Conservation (phyloP, 2,797 vertebrate genomes). For the Esox masquinongy region DNA sequence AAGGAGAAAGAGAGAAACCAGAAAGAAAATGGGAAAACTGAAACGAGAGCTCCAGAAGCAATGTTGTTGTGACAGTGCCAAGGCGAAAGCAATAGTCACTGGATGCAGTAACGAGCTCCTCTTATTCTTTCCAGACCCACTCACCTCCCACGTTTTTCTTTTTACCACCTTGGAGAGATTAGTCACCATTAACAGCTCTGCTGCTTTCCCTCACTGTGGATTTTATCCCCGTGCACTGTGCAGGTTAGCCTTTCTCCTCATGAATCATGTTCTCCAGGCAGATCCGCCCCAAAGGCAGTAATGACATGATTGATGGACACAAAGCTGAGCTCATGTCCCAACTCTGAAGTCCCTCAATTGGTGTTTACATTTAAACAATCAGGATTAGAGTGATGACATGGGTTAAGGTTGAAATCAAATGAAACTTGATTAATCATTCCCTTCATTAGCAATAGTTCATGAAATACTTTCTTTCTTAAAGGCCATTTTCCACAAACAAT, state of each 20-base stretch:
- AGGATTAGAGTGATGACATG: too few species aligned
- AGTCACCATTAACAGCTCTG: constrained; percentile 52
- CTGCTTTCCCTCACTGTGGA: constrained; percentile 19
- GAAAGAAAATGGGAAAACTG: constrained; percentile 29
- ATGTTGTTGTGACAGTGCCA: constrained; percentile 52
- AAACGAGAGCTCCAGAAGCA: constrained; percentile 18
- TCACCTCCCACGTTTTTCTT: constrained; percentile 42
- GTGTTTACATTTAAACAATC: too few species aligned
- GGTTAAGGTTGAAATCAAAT: too few species aligned
- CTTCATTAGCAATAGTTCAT: too few species aligned
- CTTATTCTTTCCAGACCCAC: constrained; percentile 44
- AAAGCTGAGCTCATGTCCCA: too few species aligned
- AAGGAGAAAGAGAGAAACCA: constrained; percentile 4
- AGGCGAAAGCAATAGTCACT: constrained; percentile 52
- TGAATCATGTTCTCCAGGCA: background rate
- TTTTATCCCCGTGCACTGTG: constrained; percentile 34
- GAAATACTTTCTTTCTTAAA: too few species aligned
- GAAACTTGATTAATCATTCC: too few species aligned
- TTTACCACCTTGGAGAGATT: constrained; percentile 55
- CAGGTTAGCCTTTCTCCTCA: background rate
- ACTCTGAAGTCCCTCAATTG: too few species aligned
- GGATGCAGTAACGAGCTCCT: constrained; percentile 57
- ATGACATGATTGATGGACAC: too few species aligned
- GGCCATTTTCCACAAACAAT: too few species aligned
- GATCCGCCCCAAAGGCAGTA: too few species aligned